These are phyloP conservation scores for Hirudinaria manillensis DNA, from an alignment of 2,888 invertebrate genomes.

Conservation along the genomic window DNA sequence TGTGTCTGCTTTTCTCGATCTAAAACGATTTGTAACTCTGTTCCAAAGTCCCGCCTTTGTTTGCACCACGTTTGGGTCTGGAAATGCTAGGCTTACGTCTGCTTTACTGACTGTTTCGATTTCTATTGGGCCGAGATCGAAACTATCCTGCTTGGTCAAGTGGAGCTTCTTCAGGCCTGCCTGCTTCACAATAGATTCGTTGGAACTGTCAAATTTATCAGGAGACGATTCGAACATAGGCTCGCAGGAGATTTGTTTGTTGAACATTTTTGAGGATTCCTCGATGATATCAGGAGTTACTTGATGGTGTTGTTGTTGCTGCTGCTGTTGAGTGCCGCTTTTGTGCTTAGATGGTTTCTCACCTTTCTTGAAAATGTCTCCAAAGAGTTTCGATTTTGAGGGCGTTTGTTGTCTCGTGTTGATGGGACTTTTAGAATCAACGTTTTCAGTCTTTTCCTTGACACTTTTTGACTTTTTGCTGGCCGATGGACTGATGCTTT, in stretches of 20 bases:
- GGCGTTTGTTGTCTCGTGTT: too few species aligned
- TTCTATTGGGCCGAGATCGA: conserved; percentile 2
- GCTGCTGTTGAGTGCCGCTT: too few species aligned
- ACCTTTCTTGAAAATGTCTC: conserved; percentile 15
- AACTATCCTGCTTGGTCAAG: background rate
- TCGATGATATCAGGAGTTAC: background rate
- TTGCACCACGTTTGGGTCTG: background rate
- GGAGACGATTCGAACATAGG: background rate
- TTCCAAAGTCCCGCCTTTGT: too few species aligned
- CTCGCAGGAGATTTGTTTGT: background rate
- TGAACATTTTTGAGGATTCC: background rate
- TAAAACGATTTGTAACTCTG: background rate
- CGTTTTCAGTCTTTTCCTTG: too few species aligned
- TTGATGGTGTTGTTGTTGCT: too few species aligned
- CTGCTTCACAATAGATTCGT: background rate
- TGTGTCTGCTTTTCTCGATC: background rate
- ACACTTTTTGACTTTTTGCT: too few species aligned
- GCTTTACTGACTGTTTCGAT: background rate
- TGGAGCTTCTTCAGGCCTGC: background rate
- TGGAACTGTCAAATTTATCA: background rate
- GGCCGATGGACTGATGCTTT: too few species aligned
- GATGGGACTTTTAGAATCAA: too few species aligned
- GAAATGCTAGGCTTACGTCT: background rate
- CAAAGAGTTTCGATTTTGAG: conserved; percentile 2
- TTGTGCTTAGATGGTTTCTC: background rate